phyloP scores from a whole-genome alignment of 2,113 vertebrate species.

The Rhinichthys klamathensis region DNA sequence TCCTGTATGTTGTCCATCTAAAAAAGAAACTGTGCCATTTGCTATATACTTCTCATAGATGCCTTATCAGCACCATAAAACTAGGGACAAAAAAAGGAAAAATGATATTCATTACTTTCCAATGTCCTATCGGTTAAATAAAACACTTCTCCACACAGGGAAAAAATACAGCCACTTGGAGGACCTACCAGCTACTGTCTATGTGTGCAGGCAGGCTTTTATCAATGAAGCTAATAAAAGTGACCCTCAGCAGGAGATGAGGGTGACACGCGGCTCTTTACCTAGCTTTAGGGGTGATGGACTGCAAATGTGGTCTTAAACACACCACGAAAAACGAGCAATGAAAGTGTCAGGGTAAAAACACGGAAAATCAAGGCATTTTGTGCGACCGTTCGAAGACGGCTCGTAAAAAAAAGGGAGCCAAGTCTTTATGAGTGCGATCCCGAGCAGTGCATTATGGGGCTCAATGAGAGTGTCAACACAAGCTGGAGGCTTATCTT shows the following conservation, averaged over 20 bases:
- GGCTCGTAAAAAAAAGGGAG: slow-evolving; percentile 47
- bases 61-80: slow-evolving; percentile 70
- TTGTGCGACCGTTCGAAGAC: slow-evolving; percentile 46
- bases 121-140: slow-evolving; percentile 91
- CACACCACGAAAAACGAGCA: slow-evolving; percentile 52
- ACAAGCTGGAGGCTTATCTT: slow-evolving; percentile 46
- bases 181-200: slow-evolving; percentile 62
- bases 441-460: slow-evolving; percentile 54
- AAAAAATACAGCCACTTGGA: slow-evolving; percentile 52
- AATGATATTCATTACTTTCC: slow-evolving; percentile 94
- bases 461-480: slow-evolving; percentile 51
- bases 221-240: slow-evolving; percentile 76
- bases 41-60: slow-evolving; percentile 63
- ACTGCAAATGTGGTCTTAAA: slow-evolving; percentile 58
- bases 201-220: slow-evolving; percentile 78
- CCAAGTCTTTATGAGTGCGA: slow-evolving; percentile 49
- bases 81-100: slow-evolving; percentile 67
- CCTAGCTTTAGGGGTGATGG: slow-evolving; percentile 56
- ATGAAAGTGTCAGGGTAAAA: slow-evolving; percentile 61
- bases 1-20: slow-evolving; percentile 66
- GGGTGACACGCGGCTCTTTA: slow-evolving; percentile 51
- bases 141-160: slow-evolving; percentile 66
- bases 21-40: slow-evolving; percentile 70
- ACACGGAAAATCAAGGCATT: slow-evolving; percentile 46
- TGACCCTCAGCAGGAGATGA: slow-evolving; percentile 7